Evolutionary conservation across 2,888 invertebrate species (phyloP).

Genomic region (Brachypterus glaber): DNA sequence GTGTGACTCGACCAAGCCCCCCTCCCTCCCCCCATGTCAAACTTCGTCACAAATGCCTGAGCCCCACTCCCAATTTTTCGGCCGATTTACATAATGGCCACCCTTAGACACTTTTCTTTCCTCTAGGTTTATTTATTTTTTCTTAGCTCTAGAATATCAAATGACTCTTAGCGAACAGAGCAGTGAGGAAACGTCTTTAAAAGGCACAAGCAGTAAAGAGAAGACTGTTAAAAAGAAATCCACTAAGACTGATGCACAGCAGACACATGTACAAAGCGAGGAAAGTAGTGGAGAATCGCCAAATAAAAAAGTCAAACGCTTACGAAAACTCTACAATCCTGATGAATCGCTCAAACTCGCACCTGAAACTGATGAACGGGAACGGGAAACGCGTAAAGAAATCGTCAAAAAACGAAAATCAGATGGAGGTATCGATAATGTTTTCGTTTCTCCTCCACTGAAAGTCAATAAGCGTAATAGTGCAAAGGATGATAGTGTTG

Average conservation of each 20-base stretch:
- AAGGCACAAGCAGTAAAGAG: background rate
- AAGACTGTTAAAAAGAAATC: background rate
- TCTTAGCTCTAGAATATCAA: too few species aligned
- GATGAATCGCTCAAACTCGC: slow-evolving; percentile 14
- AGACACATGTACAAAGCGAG: background rate
- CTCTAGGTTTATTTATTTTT: too few species aligned
- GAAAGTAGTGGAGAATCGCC: background rate
- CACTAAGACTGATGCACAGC: background rate
- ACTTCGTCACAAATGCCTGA: too few species aligned
- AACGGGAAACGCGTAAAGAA: slow-evolving; percentile 5
- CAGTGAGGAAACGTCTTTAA: background rate
- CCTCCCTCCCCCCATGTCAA: too few species aligned
- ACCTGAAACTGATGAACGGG: background rate
- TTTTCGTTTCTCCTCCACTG: slow-evolving; percentile 2
- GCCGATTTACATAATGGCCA: too few species aligned
- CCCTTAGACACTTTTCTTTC: too few species aligned
- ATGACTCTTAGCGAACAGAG: background rate
- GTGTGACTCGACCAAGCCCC: too few species aligned
- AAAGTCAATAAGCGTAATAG: slow-evolving; percentile 10
- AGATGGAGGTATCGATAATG: slow-evolving; percentile 4
- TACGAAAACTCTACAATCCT: slow-evolving; percentile 25
- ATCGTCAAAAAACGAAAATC: slow-evolving; percentile 2
- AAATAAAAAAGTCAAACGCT: slow-evolving; percentile 1
- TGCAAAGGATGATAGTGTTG: slow-evolving; percentile 8
- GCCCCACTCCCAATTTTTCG: too few species aligned